Evolutionary conservation across 2,797 vertebrate genomes (phyloP), one percentile per base, ranked within the genome.

Genomic region (Eurystomus glaucurus): DNA sequence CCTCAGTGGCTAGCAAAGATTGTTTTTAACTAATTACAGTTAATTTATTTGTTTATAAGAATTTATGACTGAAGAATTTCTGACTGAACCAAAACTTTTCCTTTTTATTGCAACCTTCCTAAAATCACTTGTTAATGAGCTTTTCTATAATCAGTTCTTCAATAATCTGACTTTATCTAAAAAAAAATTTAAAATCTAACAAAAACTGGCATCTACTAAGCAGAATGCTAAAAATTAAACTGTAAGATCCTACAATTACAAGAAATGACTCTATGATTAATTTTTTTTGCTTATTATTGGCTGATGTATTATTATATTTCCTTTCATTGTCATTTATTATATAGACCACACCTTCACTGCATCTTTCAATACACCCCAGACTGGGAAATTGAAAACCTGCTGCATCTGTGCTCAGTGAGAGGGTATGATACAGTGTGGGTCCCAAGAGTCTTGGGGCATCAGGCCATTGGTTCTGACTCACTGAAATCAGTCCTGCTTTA

Each of bases 331-430:
- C 98, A 90, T 98, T 97, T 97, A 95, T 98, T 98, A 97, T 93
- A 90, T 61, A 68, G 82, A 92, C 90, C 97, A 50, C 19, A 33
- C 11, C 55, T 82, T 81, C 78, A 5, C 37, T 51, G 55, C 54
- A 80, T 95, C 91, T 28, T 79, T 92, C 26, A 25, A 14, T 35
- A 70, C 51, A 80, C 39, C 76, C 41, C 2, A 2, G 61, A 48
- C 15, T 16, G 74, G 45, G 29, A 85, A 94, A 88, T 11, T 33
- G 69, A 76, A 96, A 97, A 88, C 54, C 66, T 92, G 52, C 76
- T 90, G 87, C 98, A 98, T 98, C 98, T 98, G 98, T 98, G 94
- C 96, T 95, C 95, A 76, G 89, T 57, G 90, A 97, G 98, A 70
- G 69, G 96, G 96, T 98, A 98, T 91, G 94, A 98, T 96, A 95